A percentile compares a stretch with the other conserved stretches of the same genome.
Conservation (phyloP, 1,140 invertebrate genomes). For the Calliphora vicina region DNA sequence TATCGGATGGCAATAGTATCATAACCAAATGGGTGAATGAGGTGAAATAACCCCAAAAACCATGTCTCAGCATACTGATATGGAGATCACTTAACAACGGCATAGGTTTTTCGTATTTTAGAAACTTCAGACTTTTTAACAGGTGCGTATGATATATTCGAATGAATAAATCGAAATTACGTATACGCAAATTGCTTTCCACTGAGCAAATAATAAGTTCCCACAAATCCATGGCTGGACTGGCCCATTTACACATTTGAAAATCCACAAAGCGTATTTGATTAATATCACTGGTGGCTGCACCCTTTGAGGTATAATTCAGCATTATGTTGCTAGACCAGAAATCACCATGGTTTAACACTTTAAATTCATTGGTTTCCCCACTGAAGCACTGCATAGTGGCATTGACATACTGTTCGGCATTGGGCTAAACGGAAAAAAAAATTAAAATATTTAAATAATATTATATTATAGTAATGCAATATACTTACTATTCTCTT, state of each 20-base stretch:
- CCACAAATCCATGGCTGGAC: conserved; percentile 62
- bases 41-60: conserved; percentile 60
- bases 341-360: conserved; percentile 73
- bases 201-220: conserved; percentile 54
- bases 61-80: conserved; percentile 56
- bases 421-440: conserved; percentile 47
- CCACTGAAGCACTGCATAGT: conserved; percentile 49
- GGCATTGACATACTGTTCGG: conserved; percentile 50
- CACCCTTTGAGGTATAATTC: conserved; percentile 48
- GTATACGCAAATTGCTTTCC: conserved; percentile 52
- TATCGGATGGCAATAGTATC: conserved; percentile 51
- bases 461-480: conserved; percentile 50
- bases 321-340: conserved; percentile 64
- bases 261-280: conserved; percentile 64
- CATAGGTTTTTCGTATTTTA: conserved; percentile 51
- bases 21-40: conserved; percentile 57
- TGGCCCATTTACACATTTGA: conserved; percentile 59
- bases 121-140: conserved; percentile 47
- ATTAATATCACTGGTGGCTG: conserved; percentile 47
- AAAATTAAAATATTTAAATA: conserved; percentile 41
- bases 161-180: conserved; percentile 54
- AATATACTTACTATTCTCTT: conserved; percentile 49
- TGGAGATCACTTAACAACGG: conserved; percentile 51
- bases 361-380: conserved; percentile 67
- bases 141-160: conserved; percentile 55